Conservation (phyloP, 2,888 invertebrate species). For the Orgyia antiqua region DNA sequence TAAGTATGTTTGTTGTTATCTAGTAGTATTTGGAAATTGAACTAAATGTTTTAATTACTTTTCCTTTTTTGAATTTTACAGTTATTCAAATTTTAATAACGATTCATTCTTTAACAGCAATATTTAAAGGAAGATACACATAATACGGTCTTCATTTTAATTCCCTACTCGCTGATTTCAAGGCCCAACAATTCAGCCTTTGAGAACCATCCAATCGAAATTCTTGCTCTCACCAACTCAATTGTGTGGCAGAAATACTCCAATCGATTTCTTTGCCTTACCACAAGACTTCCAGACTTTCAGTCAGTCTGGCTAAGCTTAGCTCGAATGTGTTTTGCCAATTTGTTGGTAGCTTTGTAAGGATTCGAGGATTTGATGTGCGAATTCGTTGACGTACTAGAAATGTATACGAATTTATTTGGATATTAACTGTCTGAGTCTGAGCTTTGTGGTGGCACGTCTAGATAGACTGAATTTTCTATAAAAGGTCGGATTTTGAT, state of each 20-base stretch:
- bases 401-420: constrained; percentile 15
- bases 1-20: no score
- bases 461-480: background rate
- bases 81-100: no score
- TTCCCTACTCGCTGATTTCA: constrained; percentile 11
- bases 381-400: constrained; percentile 18
- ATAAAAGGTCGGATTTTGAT: background rate
- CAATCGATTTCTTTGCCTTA: constrained; percentile 40
- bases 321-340: constrained; percentile 29
- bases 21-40: no score
- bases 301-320: constrained; percentile 25
- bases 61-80: no score
- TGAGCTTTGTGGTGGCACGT: constrained; percentile 13
- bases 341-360: constrained; percentile 26
- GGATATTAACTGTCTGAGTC: constrained; percentile 18
- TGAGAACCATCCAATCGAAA: constrained; percentile 42
- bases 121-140: no score
- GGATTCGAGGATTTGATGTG: constrained; percentile 23
- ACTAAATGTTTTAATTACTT: no score
- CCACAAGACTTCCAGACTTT: constrained; percentile 22
- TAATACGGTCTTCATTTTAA: no score
- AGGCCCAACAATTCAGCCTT: constrained; percentile 18
- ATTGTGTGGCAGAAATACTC: constrained; percentile 31
- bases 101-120: no score
- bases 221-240: constrained; percentile 39